Evolutionary conservation across 2,797 vertebrate genomes (phyloP).

Genomic region (Smutsia gigantea): DNA sequence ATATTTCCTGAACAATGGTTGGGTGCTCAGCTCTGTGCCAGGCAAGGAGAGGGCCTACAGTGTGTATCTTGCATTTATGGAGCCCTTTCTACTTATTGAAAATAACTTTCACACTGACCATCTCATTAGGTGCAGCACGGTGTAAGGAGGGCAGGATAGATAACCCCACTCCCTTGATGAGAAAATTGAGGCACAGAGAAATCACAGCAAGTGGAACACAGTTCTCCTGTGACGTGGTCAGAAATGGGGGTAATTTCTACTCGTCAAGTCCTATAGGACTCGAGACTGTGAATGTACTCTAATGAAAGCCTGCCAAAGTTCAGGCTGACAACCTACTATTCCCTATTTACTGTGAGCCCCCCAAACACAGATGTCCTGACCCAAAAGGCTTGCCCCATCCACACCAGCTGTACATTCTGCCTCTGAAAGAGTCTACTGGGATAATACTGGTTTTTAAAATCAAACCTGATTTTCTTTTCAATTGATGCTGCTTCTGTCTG

Average conservation of each 20-base stretch:
- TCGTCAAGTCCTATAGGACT: not conserved
- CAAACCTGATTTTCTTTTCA: constrained; percentile 46
- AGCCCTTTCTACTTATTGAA: constrained; percentile 19
- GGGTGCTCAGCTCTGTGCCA: not conserved
- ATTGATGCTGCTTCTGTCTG: not conserved
- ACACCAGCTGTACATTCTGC: not conserved
- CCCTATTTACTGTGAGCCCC: not conserved
- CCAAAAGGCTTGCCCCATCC: not conserved
- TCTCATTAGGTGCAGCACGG: not conserved
- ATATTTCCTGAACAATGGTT: not conserved
- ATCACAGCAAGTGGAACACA: not conserved
- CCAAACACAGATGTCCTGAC: not conserved
- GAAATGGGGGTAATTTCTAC: constrained; percentile 16
- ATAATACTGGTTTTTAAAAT: constrained; percentile 26
- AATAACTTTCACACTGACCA: not conserved
- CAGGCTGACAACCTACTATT: not conserved
- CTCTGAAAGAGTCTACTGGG: not conserved
- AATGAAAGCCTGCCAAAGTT: not conserved
- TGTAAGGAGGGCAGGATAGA: not conserved
- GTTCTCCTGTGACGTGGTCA: not conserved
- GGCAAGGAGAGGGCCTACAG: not conserved
- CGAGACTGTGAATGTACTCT: not conserved
- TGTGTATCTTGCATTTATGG: not conserved
- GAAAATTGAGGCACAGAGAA: constrained; percentile 34
- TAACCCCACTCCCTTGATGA: not conserved